Evolutionary conservation across 2,888 invertebrate genomes (phyloP), one percentile per base, ranked within the genome.

Genomic region (Parasteatoda lunata): DNA sequence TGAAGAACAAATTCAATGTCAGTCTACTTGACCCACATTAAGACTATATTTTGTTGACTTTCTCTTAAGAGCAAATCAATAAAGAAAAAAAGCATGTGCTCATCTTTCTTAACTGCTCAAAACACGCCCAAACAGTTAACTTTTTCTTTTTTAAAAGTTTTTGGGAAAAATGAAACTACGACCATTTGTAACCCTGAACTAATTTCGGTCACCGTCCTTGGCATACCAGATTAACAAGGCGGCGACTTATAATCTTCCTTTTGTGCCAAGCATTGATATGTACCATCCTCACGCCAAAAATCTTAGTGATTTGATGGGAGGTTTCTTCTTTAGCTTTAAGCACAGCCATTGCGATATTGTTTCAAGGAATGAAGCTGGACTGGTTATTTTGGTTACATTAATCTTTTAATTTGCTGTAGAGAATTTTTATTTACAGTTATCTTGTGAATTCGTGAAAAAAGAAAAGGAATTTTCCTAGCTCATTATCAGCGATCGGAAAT

Each of bases 141-240:
- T 30, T 30, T n/a, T n/a, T n/a, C n/a, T n/a, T n/a, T n/a, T 30
- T 30, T 2, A 30, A 30, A 30, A 30, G 30, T 30, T 30, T 30
- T 30, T 54, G 54, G 51, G 5, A 71, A n/a, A 15, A 11, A 59
- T 13, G 30, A 59, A 3, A 49, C 6, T 48, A n/a, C 48, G 48
- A n/a, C 64, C 13, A 47, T 54, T 15, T 11, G 15, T 30, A 76
- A 54, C 82, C 82, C 76, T 82, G 82, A 82, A 82, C 82, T 76
- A 82, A 52, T 70, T 82, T 70, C 47, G 47, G 49, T 13, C 11
- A 30, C 52, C 59, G 81, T 49, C 82, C 82, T 82, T 82, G 75
- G 70, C 70, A 76, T 70, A 54, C 68, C 64, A n/a, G 76, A 48
- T 47, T 54, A 59, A 65, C 68, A 48, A 49, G 75, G 81, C 75